These are phyloP conservation scores for Epinotia nisella DNA, from an alignment of 2,888 invertebrate genomes.

Conservation along the genomic window DNA sequence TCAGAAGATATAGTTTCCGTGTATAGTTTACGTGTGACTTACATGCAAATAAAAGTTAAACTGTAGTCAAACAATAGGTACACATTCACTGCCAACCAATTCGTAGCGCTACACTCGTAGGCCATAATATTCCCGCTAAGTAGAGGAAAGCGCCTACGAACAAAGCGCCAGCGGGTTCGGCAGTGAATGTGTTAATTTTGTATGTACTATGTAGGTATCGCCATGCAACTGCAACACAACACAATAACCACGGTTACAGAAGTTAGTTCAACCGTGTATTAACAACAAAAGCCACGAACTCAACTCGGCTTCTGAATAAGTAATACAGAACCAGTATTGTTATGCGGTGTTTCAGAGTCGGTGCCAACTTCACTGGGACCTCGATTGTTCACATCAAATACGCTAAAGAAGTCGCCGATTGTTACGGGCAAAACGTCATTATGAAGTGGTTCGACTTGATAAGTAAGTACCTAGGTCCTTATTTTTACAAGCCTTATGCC, in stretches of 20 bases:
- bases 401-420: conserved; percentile 72
- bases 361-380: conserved; percentile 74
- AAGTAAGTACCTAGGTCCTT: conserved; percentile 65
- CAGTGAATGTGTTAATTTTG: no score
- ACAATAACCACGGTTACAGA: not conserved
- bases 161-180: no score
- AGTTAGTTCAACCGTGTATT: conserved; percentile 26
- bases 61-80: no score
- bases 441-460: conserved; percentile 83
- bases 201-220: not conserved
- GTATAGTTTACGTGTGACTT: no score
- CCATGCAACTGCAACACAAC: not conserved
- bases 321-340: conserved; percentile 16
- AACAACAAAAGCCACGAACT: conserved; percentile 29
- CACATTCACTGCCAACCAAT: no score
- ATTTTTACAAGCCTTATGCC: not conserved
- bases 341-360: conserved; percentile 64
- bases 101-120: no score
- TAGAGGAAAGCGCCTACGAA: no score
- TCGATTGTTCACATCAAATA: conserved; percentile 78
- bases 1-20: no score
- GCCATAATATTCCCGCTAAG: no score
- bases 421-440: conserved; percentile 78
- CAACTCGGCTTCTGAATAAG: conserved; percentile 14
- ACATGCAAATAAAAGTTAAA: no score